Evolutionary conservation across 2,888 invertebrate species (phyloP).

Genomic region (Drosophila pseudotakahashii): DNA sequence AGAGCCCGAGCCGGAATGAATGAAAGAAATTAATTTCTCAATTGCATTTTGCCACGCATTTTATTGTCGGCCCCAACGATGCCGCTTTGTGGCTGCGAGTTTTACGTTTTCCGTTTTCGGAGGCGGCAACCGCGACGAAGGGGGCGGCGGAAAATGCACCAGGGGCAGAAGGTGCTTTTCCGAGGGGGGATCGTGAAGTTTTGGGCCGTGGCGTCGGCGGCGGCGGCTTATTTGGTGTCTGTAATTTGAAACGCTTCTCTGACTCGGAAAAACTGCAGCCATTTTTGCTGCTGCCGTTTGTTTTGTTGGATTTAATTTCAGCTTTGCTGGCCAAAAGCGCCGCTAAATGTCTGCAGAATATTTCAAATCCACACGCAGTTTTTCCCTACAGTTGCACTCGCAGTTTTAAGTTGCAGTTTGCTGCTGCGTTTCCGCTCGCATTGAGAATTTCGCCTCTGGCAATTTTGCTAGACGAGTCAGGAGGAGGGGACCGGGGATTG

Average conservation of each 20-base stretch:
- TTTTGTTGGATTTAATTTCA: constrained; percentile 40
- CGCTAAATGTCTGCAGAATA: constrained; percentile 73
- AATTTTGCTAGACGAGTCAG: constrained; percentile 24
- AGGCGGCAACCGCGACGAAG: constrained; percentile 58
- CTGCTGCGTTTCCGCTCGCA: constrained; percentile 68
- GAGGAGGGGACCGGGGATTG: not conserved
- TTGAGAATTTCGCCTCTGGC: constrained; percentile 53
- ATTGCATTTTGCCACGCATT: constrained; percentile 79
- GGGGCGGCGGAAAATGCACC: not conserved
- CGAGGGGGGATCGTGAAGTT: constrained; percentile 15
- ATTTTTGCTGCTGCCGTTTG: constrained; percentile 27
- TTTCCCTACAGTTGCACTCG: constrained; percentile 28
- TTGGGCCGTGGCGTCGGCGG: constrained; percentile 44
- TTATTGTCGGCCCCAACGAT: constrained; percentile 66
- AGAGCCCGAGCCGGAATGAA: constrained; percentile 55
- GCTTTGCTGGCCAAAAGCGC: constrained; percentile 66
- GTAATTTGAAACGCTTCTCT: constrained; percentile 82
- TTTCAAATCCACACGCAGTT: constrained; percentile 70
- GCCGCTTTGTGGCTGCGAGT: constrained; percentile 12
- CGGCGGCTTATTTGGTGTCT: constrained; percentile 79
- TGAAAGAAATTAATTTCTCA: constrained; percentile 78
- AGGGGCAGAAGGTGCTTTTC: constrained; percentile 1
- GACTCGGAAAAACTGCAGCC: constrained; percentile 71
- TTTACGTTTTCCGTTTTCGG: constrained; percentile 46
- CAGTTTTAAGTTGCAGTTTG: constrained; percentile 47